phyloP scores from a whole-genome alignment of 2,888 invertebrate species.

The Seira musarum region DNA sequence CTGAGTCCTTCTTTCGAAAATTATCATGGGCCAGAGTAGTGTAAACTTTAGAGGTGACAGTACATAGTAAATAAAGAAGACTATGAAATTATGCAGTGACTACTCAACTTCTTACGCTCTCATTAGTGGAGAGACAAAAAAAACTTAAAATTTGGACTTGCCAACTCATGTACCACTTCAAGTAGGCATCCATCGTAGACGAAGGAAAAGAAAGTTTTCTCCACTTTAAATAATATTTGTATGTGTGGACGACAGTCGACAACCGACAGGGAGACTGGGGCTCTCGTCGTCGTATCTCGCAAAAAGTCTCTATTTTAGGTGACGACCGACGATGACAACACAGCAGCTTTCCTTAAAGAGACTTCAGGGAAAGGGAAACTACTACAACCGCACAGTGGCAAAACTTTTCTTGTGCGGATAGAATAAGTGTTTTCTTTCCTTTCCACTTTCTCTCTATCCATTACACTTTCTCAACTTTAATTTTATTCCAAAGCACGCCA shows the following conservation, averaged over 20 bases:
- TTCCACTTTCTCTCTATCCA: not conserved
- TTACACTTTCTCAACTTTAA: conserved; percentile 4
- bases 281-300: not conserved
- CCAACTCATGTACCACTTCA: not conserved
- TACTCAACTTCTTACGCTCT: conserved; percentile 55
- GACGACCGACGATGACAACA: conserved; percentile 1
- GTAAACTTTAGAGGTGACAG: not conserved
- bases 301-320: not conserved
- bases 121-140: conserved; percentile 48
- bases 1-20: not conserved
- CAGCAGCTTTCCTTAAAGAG: not conserved
- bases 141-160: not conserved
- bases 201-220: not conserved
- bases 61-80: conserved; percentile 50
- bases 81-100: conserved; percentile 53
- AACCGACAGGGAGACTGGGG: not conserved
- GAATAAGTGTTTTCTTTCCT: conserved; percentile 3
- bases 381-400: conserved; percentile 10
- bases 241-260: not conserved
- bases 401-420: not conserved
- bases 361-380: conserved; percentile 6
- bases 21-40: not conserved
- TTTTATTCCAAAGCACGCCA: conserved; percentile 6
- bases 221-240: not conserved
- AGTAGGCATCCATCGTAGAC: not conserved